A percentile compares a stretch with the other conserved stretches of the same genome.
Evolutionary conservation across 1,140 invertebrate species (phyloP).

Genomic region (Mesaphorura yosii): DNA sequence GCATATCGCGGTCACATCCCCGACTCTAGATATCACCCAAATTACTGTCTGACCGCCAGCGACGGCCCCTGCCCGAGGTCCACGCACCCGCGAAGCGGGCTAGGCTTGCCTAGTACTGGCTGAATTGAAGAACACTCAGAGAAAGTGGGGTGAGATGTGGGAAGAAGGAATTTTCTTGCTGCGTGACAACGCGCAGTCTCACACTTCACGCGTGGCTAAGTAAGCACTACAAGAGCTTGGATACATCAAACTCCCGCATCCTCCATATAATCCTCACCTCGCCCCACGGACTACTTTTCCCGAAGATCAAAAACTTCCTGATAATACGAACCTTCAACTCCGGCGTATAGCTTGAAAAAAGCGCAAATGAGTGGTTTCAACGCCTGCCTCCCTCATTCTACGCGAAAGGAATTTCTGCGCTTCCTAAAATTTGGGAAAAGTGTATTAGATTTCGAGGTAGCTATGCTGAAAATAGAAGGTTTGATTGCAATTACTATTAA

Average conservation of each 20-base stretch:
- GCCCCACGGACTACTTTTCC: conserved; percentile 36
- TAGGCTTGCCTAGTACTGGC: background rate
- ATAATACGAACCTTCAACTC: background rate
- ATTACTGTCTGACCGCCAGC: no score
- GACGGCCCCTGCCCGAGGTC: no score
- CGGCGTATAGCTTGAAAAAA: background rate
- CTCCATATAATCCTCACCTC: conserved; percentile 39
- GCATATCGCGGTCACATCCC: no score
- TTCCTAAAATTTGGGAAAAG: conserved; percentile 1
- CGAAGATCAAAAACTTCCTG: conserved; percentile 18
- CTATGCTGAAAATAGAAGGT: background rate
- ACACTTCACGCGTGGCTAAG: conserved; percentile 25
- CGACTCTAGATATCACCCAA: no score
- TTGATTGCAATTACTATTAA: no score
- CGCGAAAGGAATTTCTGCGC: conserved; percentile 2
- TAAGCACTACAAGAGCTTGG: conserved; percentile 33
- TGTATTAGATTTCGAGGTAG: background rate
- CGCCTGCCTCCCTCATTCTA: conserved; percentile 1
- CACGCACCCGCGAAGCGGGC: no score
- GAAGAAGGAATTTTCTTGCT: no score
- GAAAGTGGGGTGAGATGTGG: no score
- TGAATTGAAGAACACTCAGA: background rate
- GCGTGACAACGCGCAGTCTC: background rate
- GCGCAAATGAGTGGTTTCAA: background rate
- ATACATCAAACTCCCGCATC: conserved; percentile 39